Base-by-base conservation (phyloP, 2,888 invertebrate species). In the Anthoptus insignis region DNA sequence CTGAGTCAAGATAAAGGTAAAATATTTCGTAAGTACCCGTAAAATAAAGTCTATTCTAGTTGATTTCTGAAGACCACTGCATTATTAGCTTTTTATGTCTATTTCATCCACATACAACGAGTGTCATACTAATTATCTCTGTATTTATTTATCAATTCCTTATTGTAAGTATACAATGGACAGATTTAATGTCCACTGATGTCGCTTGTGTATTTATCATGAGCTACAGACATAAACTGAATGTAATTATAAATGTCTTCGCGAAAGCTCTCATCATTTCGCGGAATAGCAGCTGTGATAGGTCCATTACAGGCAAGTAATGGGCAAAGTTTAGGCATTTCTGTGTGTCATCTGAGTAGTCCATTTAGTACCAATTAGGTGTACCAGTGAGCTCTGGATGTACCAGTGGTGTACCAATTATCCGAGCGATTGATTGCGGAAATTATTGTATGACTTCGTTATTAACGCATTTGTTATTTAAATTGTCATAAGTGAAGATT, bases 301-400 rank as follows among this genome's bases (percentile, higher is more conserved):
- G 53, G 24, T n/a, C 54, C 61, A 54, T 61, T 54, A 47, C 13
- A 53, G 21, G 16, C 14, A 45, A 45, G 45, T 56, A 63, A 54
- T 61, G 54, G 47, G 49, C 61, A 54, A 63, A 56, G 54, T 56
- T 61, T 37, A 56, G 47, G 47, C 54, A 56, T 56, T 56, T 39
- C 37, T 27, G 16, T 34, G 47, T 56, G 45, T 60, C 60, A 47
- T 56, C 53, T 19, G 47, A 45, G 42, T 53, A 29, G 42, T 47
- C 54, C 42, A 47, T 56, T 63, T 34, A 32, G 22, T 1, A 54
- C 61, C 61, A 53, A 61, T 37, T 37, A 37, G 14, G n/a, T 37
- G 37, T n/a, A 14, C 37, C 37, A 14, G 6, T 37, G n/a, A 37
- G 5, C 7, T 34, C n/a, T n/a, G n/a, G n/a, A n/a, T n/a, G 34